Base-by-base conservation (phyloP, 1,140 invertebrate species). In the Anastrepha obliqua region DNA sequence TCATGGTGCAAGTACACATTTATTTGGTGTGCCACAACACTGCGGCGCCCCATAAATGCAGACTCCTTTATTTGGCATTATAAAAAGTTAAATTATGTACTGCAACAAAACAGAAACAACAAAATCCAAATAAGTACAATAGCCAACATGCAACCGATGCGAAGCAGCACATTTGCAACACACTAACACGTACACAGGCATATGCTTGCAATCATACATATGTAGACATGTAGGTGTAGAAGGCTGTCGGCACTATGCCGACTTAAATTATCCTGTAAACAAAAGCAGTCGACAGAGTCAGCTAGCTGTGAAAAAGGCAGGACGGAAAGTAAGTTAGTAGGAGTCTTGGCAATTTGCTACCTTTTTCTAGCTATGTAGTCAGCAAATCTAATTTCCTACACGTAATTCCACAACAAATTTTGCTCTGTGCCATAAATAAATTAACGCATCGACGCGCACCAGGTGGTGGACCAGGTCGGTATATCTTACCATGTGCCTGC, bases 361-460 rank as follows among this genome's bases (percentile, higher is more conserved):
- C 17, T 11, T 17, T n/a, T 5, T 67, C 64, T 39, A 29, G n/a
- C 44, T 81, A 29, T 20, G 74, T n/a, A 13, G 47, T 58, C 17
- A 29, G 47, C 8, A 58, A 81, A 81, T 20, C n/a, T 55, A 81
- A 55, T 55, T 55, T 81, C 47, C 74, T 81, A 81, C 47, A 81
- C 47, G 17, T 81, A 81, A 81, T 55, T n/a, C 74, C n/a, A 81
- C 47, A 81, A 81, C 74, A 81, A 81, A 81, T 81, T 81, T 70
- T 81, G 74, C 55, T 20, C 44, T 55, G 15, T 81, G 74, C 47
- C 47, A 81, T 81, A 81, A 81, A 81, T 81, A 81, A 81, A 81
- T 81, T 81, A 81, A 81, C 74, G 47, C 47, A 29, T 44, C 55
- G n/a, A 81, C 74, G 74, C 74, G 44, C 74, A 55, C 47, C 74